Evolutionary conservation across 2,888 invertebrate species (phyloP).

Genomic region (Tenthredo livida): DNA sequence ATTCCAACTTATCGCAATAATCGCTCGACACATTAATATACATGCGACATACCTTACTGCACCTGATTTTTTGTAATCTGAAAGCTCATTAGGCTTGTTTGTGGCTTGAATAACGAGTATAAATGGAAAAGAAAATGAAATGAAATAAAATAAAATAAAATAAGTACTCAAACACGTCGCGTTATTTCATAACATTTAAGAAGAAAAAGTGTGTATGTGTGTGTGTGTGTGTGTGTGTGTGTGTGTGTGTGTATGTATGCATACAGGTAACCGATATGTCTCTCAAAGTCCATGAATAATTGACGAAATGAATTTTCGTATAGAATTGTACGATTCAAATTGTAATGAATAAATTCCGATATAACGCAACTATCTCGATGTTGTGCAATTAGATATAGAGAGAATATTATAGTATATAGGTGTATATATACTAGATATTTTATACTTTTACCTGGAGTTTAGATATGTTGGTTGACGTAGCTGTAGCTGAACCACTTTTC

Average conservation of each 20-base stretch:
- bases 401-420: neutral
- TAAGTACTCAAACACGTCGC: neutral
- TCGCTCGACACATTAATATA: neutral
- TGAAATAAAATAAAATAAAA: neutral
- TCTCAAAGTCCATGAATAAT: neutral
- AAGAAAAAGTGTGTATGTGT: neutral
- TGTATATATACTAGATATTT: neutral
- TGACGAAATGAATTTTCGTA: neutral
- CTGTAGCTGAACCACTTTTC: conserved; percentile 1
- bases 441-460: neutral
- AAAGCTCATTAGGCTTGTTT: conserved; percentile 27
- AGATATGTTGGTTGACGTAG: neutral
- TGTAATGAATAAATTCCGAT: conserved; percentile 2
- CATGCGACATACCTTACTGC: neutral
- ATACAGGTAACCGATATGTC: neutral
- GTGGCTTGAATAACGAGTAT: neutral
- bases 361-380: neutral
- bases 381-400: neutral
- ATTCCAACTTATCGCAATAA: neutral
- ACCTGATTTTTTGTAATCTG: neutral
- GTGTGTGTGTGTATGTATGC: neutral
- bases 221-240: no score
- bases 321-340: neutral
- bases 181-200: neutral
- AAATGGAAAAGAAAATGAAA: neutral